A percentile compares a stretch with the other conserved stretches of the same genome.
Evolutionary conservation across 2,113 vertebrate genomes (phyloP).

Genomic region (Datnioides undecimradiatus): DNA sequence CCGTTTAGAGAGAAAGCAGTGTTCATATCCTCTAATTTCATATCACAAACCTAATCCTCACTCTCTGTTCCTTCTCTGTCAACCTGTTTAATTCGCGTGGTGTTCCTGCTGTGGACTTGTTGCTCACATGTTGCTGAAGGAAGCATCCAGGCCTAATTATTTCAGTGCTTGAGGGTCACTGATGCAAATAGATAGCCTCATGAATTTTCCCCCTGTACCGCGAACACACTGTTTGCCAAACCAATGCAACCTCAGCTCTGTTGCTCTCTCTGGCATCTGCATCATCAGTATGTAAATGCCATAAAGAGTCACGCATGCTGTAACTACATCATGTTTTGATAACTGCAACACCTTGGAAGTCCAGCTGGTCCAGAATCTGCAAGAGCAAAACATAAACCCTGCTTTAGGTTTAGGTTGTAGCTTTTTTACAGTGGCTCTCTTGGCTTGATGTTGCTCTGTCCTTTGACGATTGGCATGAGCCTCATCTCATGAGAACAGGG

Average conservation of each 20-base stretch:
- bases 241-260: background rate
- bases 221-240: background rate
- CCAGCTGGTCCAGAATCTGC: background rate
- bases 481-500: background rate
- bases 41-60: background rate
- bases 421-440: background rate
- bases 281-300: background rate
- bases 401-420: background rate
- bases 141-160: background rate
- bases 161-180: background rate
- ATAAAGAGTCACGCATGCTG: background rate
- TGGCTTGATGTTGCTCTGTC: background rate
- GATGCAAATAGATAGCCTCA: background rate
- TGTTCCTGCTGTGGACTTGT: background rate
- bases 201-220: background rate
- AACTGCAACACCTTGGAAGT: background rate
- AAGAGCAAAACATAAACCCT: background rate
- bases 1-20: background rate
- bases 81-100: background rate
- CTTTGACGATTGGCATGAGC: background rate
- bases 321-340: background rate
- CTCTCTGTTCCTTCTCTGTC: background rate
- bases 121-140: too few relatives aligned
- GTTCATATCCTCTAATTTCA: background rate
- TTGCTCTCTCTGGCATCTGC: background rate